Evolutionary conservation across 2,888 invertebrate species (phyloP).

Genomic region (Hetaerina titia): DNA sequence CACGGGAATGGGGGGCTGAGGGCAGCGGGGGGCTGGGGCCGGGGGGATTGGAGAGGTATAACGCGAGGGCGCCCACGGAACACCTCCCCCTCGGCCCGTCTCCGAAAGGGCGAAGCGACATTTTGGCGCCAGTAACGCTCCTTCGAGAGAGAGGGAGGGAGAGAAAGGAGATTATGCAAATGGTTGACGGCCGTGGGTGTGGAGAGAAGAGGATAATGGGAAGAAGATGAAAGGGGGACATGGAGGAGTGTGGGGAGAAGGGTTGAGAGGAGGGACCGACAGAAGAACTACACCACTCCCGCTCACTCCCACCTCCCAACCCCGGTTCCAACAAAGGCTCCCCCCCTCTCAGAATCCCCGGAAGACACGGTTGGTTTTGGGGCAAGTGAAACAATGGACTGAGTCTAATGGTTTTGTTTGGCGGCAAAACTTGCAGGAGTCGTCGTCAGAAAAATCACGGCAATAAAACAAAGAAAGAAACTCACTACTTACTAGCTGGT

Average conservation of each 20-base stretch:
- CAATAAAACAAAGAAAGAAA: neutral
- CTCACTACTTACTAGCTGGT: neutral
- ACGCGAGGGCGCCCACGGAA: slow-evolving; percentile 20
- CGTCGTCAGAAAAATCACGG: neutral
- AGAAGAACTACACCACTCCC: neutral
- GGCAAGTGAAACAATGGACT: neutral
- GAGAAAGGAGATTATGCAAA: slow-evolving; percentile 43
- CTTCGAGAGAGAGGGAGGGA: neutral
- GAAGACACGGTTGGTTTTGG: neutral
- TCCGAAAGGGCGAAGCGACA: slow-evolving; percentile 27
- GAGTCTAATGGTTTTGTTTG: neutral
- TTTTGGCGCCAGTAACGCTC: slow-evolving; percentile 10
- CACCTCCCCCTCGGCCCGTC: neutral
- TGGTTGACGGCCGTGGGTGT: slow-evolving; percentile 34
- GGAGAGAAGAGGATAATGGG: slow-evolving; percentile 26
- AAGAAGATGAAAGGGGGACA: slow-evolving; percentile 36
- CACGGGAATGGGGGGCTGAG: neutral
- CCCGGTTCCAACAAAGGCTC: neutral
- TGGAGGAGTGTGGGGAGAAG: neutral
- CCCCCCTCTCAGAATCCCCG: neutral
- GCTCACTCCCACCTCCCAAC: neutral
- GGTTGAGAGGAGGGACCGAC: neutral
- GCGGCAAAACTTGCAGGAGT: neutral
- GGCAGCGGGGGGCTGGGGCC: neutral
- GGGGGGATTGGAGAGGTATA: neutral